Evolutionary conservation across 1,140 invertebrate species (phyloP), one percentile per base, ranked within the genome.

Genomic region (Teleogryllus occipitalis): DNA sequence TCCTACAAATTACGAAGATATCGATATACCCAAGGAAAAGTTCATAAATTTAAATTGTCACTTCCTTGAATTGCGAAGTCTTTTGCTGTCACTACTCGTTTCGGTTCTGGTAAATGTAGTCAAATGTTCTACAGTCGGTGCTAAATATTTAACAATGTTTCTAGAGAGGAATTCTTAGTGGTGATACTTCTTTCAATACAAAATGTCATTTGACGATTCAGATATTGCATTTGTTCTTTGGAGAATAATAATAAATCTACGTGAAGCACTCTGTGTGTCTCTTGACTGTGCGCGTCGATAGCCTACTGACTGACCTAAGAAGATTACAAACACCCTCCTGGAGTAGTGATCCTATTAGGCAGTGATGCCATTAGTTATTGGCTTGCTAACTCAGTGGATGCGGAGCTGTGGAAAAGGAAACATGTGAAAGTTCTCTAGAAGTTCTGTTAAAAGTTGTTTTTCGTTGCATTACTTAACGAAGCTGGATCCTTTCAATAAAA

Each of bases 311-410:
- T 65, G 54, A 65, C 54, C 54, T 65, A 65, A 65, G 54, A 65
- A 65, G 54, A 65, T 65, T 65, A 65, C 54, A 65, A 65, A 65
- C 54, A 65, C 54, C 54, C 54, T 65, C 18, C 54, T 65, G 54
- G 54, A 65, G 54, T 65, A 65, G 54, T 65, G 54, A 65, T 65
- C 54, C 54, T 65, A 65, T 65, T 65, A 65, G 54, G 54, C 54
- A 65, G 54, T 65, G 54, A 65, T 65, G 54, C 54, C 54, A 65
- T 65, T 65, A 65, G 54, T 65, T 65, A 65, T 65, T 65, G 54
- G 18, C 54, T 65, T 65, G 54, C 54, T 65, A 65, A 65, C 54
- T 65, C 54, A 65, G 54, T 65, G 54, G 54, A 65, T 65, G 18
- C 54, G 10, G 54, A 65, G 54, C 54, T 18, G 54, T 65, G 54